phyloP scores from a whole-genome alignment of 2,888 invertebrate genomes.

The Drosophila basisetae region DNA sequence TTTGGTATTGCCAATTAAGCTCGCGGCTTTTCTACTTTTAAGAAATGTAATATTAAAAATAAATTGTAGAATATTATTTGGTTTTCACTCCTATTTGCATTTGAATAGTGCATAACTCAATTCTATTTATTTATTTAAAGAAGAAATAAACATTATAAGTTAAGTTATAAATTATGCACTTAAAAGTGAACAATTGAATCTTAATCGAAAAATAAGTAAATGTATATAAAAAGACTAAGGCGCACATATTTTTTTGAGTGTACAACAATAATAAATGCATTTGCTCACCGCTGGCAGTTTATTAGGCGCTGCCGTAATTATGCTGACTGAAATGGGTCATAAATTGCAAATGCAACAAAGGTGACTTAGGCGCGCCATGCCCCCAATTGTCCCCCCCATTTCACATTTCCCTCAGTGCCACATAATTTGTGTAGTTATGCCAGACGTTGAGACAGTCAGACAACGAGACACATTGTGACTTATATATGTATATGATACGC shows the following conservation, averaged over 20 bases:
- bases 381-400: constrained; percentile 1
- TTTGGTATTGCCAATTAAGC: not conserved
- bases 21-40: too few species aligned
- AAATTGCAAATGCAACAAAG: constrained; percentile 70
- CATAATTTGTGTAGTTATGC: constrained; percentile 43
- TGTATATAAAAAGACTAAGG: not conserved
- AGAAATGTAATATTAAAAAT: not conserved
- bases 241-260: not conserved
- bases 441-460: constrained; percentile 1
- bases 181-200: not conserved
- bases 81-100: not conserved
- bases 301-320: constrained; percentile 81
- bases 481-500: constrained; percentile 9
- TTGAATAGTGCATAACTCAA: not conserved
- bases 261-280: constrained; percentile 14
- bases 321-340: constrained; percentile 82
- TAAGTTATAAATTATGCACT: too few species aligned
- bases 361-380: constrained; percentile 49
- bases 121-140: not conserved
- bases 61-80: not conserved
- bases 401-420: constrained; percentile 30
- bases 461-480: constrained; percentile 40
- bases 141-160: not conserved
- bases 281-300: constrained; percentile 57
- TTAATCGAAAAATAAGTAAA: not conserved